Evolutionary conservation across 2,113 vertebrate genomes (phyloP).

Genomic region (Raja brachyura): DNA sequence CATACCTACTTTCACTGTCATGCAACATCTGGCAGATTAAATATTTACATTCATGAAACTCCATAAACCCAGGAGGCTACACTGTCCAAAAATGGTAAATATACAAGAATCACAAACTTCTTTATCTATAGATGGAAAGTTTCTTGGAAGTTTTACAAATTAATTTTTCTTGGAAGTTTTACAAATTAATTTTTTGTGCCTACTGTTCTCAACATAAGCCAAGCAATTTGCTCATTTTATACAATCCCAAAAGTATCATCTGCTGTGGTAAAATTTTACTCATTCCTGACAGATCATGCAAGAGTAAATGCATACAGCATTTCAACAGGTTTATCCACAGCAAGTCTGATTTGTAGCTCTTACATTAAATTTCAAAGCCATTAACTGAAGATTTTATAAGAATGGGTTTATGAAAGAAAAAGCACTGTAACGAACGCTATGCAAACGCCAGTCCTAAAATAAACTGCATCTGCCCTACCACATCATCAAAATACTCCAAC

Average conservation of each 20-base stretch:
- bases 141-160: neutral
- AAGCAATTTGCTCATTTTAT: slow-evolving; percentile 13
- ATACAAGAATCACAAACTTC: neutral
- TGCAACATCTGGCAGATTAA: neutral
- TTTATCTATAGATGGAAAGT: neutral
- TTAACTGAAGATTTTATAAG: neutral
- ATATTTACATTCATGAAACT: neutral
- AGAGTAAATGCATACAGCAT: neutral
- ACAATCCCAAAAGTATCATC: neutral
- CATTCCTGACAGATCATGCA: slow-evolving; percentile 15
- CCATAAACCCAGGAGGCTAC: neutral
- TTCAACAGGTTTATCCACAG: slow-evolving; percentile 2
- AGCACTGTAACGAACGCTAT: neutral
- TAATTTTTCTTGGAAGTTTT: no score
- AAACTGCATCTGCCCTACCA: neutral
- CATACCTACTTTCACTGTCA: neutral
- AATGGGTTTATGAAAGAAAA: neutral
- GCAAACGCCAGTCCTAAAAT: neutral
- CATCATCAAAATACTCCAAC: neutral
- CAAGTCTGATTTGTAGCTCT: neutral
- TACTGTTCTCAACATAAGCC: neutral
- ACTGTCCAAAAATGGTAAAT: neutral
- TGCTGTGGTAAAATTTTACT: neutral
- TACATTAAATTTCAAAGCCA: slow-evolving; percentile 11
- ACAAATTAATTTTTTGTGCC: neutral